Evolutionary conservation across 2,797 vertebrate species (phyloP), one percentile per base, ranked within the genome.

Genomic region (Ctenochaetus hawaiiensis): DNA sequence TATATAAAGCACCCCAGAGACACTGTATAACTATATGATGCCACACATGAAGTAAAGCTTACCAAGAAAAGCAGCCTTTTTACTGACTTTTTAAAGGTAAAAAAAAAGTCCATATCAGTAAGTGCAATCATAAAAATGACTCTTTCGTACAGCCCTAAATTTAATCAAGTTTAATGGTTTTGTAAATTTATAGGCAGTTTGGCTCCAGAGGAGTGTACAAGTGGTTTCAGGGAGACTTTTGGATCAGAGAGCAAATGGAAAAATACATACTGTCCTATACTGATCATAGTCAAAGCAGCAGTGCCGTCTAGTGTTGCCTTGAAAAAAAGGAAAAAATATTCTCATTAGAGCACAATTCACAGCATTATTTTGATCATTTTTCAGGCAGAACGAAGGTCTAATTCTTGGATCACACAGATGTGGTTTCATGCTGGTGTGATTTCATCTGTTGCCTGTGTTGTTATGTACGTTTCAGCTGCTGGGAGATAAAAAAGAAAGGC

Each of bases 391-490:
- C 23, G 13, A 30, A 37, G 13, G 5, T 47, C 4, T 23, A 0
- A 5, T 41, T 41, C 8, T 30, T 23, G 43, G 4, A 20, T 64
- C 34, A 8, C 43, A 23, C 3, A 43, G 48, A 60, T 53, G 18
- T 52, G 5, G 3, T 44, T 51, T 39, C 23, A 22, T 61, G n/a
- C 2, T 14, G 0, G 2, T 22, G 6, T 68, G 37, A 18, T 49
- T 73, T 84, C 12, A 66, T 61, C 47, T 10, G 52, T 12, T 47
- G 8, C 5, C 47, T 34, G 26, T 77, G 26, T 66, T 67, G 22
- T 60, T 73, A 0, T 79, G 57, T 87, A 3, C 82, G 39, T 95
- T 93, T 61, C 91, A 94, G 92, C 83, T 54, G 83, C 88, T 56
- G 89, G 79, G 0, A 92, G 92, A 93, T 93, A 93, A 89, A 60